Percentiles rank a stretch among this genome's conserved stretches.
Evolutionary conservation across 2,797 vertebrate genomes (phyloP).

Genomic region (Galagoides demidoff): DNA sequence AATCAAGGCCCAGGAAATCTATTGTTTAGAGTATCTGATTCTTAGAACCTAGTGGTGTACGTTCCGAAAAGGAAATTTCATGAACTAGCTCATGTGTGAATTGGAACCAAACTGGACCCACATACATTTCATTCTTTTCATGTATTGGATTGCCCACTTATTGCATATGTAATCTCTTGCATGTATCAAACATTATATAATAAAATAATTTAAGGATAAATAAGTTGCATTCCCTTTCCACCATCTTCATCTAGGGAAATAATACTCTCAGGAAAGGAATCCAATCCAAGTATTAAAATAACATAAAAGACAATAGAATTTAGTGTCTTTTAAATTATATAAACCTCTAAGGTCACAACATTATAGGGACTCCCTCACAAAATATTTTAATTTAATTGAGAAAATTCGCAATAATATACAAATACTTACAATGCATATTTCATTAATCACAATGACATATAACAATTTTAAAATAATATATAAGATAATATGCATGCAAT

Average conservation of each 20-base stretch:
- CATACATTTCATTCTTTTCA: background rate
- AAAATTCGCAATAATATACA: background rate
- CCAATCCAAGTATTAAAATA: background rate
- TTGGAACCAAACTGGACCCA: background rate
- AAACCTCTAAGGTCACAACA: background rate
- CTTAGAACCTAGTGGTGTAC: background rate
- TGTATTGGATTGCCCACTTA: background rate
- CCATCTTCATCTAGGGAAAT: background rate
- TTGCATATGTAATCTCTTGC: background rate
- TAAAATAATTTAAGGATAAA: constrained; percentile 37
- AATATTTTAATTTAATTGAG: background rate
- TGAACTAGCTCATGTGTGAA: background rate
- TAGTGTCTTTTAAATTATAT: background rate
- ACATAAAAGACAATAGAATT: background rate
- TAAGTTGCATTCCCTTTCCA: background rate
- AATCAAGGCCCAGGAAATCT: background rate
- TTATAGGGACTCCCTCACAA: background rate
- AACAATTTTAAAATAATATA: background rate
- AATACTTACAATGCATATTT: background rate
- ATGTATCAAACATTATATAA: background rate
- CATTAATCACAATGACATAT: background rate
- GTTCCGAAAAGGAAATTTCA: background rate
- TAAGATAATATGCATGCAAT: background rate
- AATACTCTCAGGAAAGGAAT: background rate
- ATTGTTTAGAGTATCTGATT: background rate